Conservation (phyloP, 2,797 vertebrate species). For the Xenopus petersii region DNA sequence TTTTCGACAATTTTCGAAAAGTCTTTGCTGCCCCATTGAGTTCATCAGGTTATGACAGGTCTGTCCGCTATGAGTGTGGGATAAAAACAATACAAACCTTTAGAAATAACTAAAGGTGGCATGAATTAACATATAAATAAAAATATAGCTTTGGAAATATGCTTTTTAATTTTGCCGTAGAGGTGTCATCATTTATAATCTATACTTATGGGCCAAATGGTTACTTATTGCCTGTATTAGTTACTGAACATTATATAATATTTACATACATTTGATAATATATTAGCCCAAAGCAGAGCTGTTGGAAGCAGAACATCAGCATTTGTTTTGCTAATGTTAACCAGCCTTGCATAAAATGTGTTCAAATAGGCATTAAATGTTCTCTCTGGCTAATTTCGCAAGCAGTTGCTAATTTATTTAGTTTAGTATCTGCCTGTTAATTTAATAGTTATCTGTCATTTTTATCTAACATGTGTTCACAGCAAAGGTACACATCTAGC, state of each 20-base stretch:
- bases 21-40: too few species aligned
- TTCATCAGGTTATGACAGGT: too few species aligned
- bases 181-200: too few species aligned
- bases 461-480: neutral
- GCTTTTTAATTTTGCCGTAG: too few species aligned
- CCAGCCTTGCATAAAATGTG: slow-evolving; percentile 36
- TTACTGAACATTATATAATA: neutral
- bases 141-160: too few species aligned
- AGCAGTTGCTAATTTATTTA: slow-evolving; percentile 4
- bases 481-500: neutral
- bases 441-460: neutral
- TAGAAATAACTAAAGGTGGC: too few species aligned
- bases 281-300: slow-evolving; percentile 6
- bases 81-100: too few species aligned
- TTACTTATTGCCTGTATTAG: too few species aligned
- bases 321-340: slow-evolving; percentile 27
- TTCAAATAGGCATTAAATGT: slow-evolving; percentile 26
- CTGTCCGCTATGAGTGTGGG: too few species aligned
- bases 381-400: slow-evolving; percentile 11
- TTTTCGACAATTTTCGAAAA: too few species aligned
- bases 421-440: neutral
- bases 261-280: neutral
- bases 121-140: too few species aligned
- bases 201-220: too few species aligned
- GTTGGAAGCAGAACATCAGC: slow-evolving; percentile 13